These are phyloP conservation scores for Ethmia dodecea DNA, from an alignment of 2,888 invertebrate species.

Conservation along the genomic window DNA sequence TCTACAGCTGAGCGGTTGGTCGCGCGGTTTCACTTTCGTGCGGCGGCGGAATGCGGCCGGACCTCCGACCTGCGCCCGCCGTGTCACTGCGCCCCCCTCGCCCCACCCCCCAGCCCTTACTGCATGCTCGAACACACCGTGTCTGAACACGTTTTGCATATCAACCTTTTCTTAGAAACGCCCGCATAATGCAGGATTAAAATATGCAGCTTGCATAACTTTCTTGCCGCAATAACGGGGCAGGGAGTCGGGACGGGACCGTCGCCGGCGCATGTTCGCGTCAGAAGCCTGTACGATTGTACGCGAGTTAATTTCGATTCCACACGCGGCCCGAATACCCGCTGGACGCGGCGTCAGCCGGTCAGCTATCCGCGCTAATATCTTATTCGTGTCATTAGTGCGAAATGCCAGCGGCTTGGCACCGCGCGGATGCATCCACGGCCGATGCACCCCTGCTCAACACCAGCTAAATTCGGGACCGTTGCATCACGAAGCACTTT, in stretches of 20 bases:
- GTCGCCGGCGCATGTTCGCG: conserved; percentile 11
- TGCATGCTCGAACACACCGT: conserved; percentile 10
- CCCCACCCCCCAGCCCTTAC: conserved; percentile 21
- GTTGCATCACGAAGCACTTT: conserved; percentile 76
- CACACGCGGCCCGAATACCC: conserved; percentile 56
- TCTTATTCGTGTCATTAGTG: conserved; percentile 76
- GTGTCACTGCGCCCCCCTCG: conserved; percentile 18
- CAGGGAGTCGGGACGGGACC: conserved; percentile 24
- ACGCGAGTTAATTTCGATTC: conserved; percentile 48
- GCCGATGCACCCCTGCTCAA: conserved; percentile 63
- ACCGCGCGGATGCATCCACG: conserved; percentile 52
- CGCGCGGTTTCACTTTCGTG: conserved; percentile 73
- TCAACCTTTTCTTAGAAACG: conserved; percentile 28
- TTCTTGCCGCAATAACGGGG: conserved; percentile 35
- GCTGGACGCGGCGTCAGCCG: conserved; percentile 41
- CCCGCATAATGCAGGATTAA: conserved; percentile 30
- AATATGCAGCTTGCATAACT: conserved; percentile 29
- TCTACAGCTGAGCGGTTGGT: conserved; percentile 65
- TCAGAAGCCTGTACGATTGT: conserved; percentile 19
- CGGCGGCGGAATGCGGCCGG: conserved; percentile 71
- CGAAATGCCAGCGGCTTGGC: conserved; percentile 75
- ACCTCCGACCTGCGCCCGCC: conserved; percentile 67
- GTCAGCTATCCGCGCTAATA: conserved; percentile 67
- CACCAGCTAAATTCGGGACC: conserved; percentile 68
- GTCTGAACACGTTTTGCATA: conserved; percentile 35